Conservation (phyloP, 2,113 vertebrate genomes). For the Numida meleagris region DNA sequence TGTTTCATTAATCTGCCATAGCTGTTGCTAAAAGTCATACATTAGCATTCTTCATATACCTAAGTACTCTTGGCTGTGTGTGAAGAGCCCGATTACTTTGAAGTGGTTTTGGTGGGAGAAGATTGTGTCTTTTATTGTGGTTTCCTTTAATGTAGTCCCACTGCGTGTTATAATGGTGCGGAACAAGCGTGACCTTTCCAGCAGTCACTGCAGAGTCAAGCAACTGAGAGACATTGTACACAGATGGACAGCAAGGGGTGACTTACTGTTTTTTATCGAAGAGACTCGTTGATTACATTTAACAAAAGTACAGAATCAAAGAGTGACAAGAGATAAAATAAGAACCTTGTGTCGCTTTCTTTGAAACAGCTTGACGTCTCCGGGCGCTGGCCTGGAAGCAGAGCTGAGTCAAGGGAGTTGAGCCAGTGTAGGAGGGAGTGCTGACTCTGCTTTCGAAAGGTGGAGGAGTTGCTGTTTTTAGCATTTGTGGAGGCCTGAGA, state of each 20-base stretch:
- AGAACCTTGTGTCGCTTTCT: neutral
- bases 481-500: neutral
- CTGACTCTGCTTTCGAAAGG: neutral
- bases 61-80: neutral
- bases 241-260: neutral
- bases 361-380: neutral
- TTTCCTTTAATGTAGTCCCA: constrained; percentile 46
- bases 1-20: neutral
- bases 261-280: neutral
- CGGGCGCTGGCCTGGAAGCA: neutral
- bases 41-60: neutral
- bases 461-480: neutral
- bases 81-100: constrained; percentile 27
- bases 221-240: neutral
- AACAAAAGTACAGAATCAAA: constrained; percentile 2
- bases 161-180: neutral
- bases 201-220: neutral
- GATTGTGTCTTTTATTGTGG: constrained; percentile 34
- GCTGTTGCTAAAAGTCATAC: neutral
- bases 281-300: neutral
- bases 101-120: constrained; percentile 46
- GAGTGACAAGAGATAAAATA: neutral
- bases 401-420: neutral
- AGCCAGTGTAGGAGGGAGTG: neutral
- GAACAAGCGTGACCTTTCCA: neutral